Conservation (phyloP, 2,113 vertebrate species). For the Recurvirostra avosetta region DNA sequence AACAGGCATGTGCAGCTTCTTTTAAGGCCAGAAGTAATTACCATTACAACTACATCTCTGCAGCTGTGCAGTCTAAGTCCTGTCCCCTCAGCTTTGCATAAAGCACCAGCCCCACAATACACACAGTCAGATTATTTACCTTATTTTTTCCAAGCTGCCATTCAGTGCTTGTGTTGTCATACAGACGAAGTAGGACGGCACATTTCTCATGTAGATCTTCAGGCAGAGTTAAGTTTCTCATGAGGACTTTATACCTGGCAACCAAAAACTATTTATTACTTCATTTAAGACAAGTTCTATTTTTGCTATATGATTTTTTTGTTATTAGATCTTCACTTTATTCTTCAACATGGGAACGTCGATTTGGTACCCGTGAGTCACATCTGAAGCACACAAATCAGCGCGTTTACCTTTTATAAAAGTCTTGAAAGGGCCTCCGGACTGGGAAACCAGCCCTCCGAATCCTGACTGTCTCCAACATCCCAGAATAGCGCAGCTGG, state of each 20-base stretch:
- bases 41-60: neutral
- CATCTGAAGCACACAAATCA: neutral
- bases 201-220: slow-evolving; percentile 84
- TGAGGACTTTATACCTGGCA: slow-evolving; percentile 87
- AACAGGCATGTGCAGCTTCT: neutral
- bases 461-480: slow-evolving; percentile 96
- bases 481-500: slow-evolving; percentile 96
- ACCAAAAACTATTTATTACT: neutral
- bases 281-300: neutral
- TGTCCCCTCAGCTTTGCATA: neutral
- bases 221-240: slow-evolving; percentile 72
- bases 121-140: slow-evolving; percentile 64
- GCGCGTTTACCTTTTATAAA: slow-evolving; percentile 84
- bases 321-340: neutral
- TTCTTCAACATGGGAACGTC: neutral
- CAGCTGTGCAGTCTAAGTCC: neutral
- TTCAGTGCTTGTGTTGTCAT: slow-evolving; percentile 80
- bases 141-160: slow-evolving; percentile 97
- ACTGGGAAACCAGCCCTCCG: slow-evolving; percentile 90
- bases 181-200: slow-evolving; percentile 79
- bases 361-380: neutral
- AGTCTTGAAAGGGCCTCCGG: slow-evolving; percentile 89
- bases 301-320: neutral
- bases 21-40: neutral
- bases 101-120: neutral